Conservation (phyloP, 2,113 vertebrate species). For the Etheostoma cragini region DNA sequence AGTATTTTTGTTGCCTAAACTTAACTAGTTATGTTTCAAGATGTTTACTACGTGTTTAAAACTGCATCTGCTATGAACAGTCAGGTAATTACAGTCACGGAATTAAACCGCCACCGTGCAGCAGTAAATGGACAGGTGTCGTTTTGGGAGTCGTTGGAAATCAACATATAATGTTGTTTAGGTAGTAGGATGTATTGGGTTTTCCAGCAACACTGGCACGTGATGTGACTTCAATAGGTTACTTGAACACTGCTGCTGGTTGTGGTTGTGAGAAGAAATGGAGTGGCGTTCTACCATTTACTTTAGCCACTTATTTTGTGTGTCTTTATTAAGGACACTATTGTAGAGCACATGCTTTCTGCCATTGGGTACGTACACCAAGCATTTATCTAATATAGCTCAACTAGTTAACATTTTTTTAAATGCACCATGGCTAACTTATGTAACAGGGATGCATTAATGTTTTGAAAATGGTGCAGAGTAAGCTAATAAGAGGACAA, state of each 20-base stretch:
- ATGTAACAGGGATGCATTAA: not conserved
- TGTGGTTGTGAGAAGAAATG: not conserved
- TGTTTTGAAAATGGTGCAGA: conserved; percentile 14
- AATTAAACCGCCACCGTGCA: too few relatives aligned
- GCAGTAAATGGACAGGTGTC: too few relatives aligned
- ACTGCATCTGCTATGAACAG: too few relatives aligned
- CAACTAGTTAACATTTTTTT: not conserved
- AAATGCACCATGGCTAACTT: not conserved
- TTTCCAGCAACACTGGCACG: not conserved
- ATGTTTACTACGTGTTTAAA: too few relatives aligned
- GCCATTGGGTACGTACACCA: not conserved
- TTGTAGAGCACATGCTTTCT: not conserved
- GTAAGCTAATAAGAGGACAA: not conserved
- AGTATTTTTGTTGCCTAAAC: too few relatives aligned
- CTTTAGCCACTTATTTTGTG: not conserved
- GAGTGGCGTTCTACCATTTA: not conserved
- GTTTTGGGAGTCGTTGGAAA: too few relatives aligned
- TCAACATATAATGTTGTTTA: too few relatives aligned
- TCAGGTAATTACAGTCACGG: too few relatives aligned
- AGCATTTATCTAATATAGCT: not conserved
- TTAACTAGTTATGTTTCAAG: too few relatives aligned
- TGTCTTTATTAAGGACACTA: conserved; percentile 6
- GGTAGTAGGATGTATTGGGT: too few relatives aligned
- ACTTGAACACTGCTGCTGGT: not conserved
- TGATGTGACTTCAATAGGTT: not conserved